These are phyloP conservation scores for Spea hammondii DNA, from an alignment of 2,797 vertebrate genomes.

Conservation along the genomic window DNA sequence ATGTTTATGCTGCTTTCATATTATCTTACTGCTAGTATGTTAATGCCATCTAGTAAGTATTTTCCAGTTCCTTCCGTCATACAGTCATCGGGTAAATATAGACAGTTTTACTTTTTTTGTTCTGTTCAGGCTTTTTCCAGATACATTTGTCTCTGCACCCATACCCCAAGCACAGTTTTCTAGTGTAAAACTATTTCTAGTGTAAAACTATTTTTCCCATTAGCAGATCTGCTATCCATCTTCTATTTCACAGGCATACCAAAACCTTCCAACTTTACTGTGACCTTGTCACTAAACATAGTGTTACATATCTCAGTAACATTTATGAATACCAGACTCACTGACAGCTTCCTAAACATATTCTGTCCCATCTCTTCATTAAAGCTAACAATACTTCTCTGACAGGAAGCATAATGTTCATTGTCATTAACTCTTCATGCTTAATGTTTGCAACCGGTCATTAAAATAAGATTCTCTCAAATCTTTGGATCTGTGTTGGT, in stretches of 20 bases:
- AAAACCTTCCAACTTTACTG: slow-evolving; percentile 49
- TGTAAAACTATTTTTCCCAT: slow-evolving; percentile 45
- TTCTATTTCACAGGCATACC: slow-evolving; percentile 51
- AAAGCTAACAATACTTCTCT: slow-evolving; percentile 12
- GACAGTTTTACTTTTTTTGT: background rate
- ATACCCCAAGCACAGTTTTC: slow-evolving; percentile 16
- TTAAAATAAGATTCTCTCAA: too few relatives aligned
- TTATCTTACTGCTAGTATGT: background rate
- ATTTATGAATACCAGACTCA: slow-evolving; percentile 49
- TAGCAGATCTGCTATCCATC: slow-evolving; percentile 47
- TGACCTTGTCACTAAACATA: slow-evolving; percentile 54
- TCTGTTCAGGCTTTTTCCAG: slow-evolving; percentile 2
- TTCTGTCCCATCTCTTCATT: slow-evolving; percentile 46
- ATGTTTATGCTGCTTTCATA: background rate
- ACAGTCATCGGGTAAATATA: background rate
- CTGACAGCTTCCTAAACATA: slow-evolving; percentile 52
- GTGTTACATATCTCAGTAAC: slow-evolving; percentile 50
- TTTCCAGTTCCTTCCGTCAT: background rate
- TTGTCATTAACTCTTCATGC: background rate
- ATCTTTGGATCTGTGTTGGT: too few relatives aligned
- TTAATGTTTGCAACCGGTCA: background rate
- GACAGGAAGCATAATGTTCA: background rate
- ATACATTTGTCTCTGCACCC: slow-evolving; percentile 16
- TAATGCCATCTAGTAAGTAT: background rate
- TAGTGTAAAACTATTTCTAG: slow-evolving; percentile 33